phyloP scores from a whole-genome alignment of 1,140 invertebrate species.

The Bactericera cockerelli region DNA sequence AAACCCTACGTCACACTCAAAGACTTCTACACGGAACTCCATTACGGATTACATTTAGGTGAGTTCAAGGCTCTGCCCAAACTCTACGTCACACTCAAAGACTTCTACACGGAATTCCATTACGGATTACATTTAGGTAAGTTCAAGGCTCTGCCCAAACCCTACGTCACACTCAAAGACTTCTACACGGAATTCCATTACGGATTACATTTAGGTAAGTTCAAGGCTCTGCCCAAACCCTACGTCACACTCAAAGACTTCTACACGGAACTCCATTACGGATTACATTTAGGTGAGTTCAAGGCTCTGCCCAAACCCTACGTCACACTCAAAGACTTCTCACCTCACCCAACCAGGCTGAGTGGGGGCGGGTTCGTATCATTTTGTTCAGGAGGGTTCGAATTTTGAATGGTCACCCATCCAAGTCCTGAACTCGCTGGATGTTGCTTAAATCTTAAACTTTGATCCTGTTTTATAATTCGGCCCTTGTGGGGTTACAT shows the following conservation, averaged over 20 bases:
- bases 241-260: slow-evolving; percentile 71
- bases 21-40: too few relatives aligned
- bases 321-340: slow-evolving; percentile 68
- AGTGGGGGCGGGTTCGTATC: too few relatives aligned
- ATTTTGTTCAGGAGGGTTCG: too few relatives aligned
- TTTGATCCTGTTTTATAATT: too few relatives aligned
- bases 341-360: too few relatives aligned
- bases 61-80: slow-evolving; percentile 65
- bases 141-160: slow-evolving; percentile 68
- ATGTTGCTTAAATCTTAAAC: too few relatives aligned
- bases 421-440: too few relatives aligned
- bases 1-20: too few relatives aligned
- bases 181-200: too few relatives aligned
- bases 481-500: too few relatives aligned
- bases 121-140: slow-evolving; percentile 72
- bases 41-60: too few relatives aligned
- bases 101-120: slow-evolving; percentile 84
- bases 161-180: slow-evolving; percentile 62
- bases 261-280: slow-evolving; percentile 81
- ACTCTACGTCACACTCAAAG: slow-evolving; percentile 59
- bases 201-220: slow-evolving; percentile 9
- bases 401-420: too few relatives aligned
- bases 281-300: slow-evolving; percentile 62
- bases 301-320: slow-evolving; percentile 75
- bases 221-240: slow-evolving; percentile 69